phyloP scores from a whole-genome alignment of 2,113 vertebrate genomes.

The Octodon degus region DNA sequence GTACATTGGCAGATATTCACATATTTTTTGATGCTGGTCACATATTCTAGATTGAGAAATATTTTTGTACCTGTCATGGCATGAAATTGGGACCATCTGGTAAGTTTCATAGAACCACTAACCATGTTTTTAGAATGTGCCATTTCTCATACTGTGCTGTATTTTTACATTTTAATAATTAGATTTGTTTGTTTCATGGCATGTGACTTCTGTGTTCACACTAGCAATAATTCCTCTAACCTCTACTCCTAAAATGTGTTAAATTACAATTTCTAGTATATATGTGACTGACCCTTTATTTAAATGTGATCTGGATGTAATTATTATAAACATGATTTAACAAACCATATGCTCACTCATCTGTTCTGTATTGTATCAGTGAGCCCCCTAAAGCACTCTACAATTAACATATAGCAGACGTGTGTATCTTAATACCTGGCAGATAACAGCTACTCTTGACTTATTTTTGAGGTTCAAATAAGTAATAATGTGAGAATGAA shows the following conservation, averaged over 20 bases:
- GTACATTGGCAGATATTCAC: neutral
- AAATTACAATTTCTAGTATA: slow-evolving; percentile 73
- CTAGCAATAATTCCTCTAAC: slow-evolving; percentile 70
- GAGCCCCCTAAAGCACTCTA: slow-evolving; percentile 80
- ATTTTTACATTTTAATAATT: slow-evolving; percentile 72
- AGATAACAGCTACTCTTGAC: slow-evolving; percentile 79
- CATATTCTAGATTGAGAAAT: slow-evolving; percentile 20
- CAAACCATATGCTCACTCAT: slow-evolving; percentile 87
- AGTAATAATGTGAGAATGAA: neutral
- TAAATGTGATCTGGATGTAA: slow-evolving; percentile 82
- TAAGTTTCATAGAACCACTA: slow-evolving; percentile 54
- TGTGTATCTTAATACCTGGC: slow-evolving; percentile 71
- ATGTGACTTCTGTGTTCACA: slow-evolving; percentile 73
- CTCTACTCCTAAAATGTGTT: slow-evolving; percentile 77
- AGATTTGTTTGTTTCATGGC: slow-evolving; percentile 67
- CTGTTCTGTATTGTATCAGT: slow-evolving; percentile 85
- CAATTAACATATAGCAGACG: slow-evolving; percentile 82
- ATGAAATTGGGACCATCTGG: neutral
- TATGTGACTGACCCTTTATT: slow-evolving; percentile 80
- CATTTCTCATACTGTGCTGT: slow-evolving; percentile 38
- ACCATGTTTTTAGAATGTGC: neutral
- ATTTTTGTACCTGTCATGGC: neutral
- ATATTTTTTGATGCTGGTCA: neutral
- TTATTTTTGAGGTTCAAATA: slow-evolving; percentile 75
- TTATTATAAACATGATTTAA: slow-evolving; percentile 85